Evolutionary conservation across 2,113 vertebrate species (phyloP), one percentile per base, ranked within the genome.

Genomic region (Antechinus stuartii): DNA sequence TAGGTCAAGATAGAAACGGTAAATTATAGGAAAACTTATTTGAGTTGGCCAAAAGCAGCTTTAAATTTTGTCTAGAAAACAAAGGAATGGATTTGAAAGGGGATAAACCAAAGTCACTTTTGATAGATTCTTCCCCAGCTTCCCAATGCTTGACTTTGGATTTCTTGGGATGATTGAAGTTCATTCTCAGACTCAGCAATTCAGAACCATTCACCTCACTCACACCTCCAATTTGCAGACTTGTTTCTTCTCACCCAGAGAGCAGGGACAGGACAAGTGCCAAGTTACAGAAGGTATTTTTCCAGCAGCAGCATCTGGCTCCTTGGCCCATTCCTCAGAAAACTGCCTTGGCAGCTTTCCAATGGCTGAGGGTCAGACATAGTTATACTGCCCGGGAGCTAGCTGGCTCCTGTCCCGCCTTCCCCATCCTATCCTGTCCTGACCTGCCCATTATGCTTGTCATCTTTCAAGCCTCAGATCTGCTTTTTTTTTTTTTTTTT

Each of bases 211-310:
- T 97, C 97, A 97, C 97, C 96, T 97, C 97, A 93, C 93, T 91
- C 95, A 97, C 97, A 97, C 1, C 68, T 42, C 68, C 19, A 84
- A 42, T n/a, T 42, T 97, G 94, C 95, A 97, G 95, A 96, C 23
- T 23, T 2, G 96, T 97, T 98, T 98, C 97, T 98, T 98, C 97
- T 98, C 98, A 98, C 98, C 98, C 96, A 90, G 97, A 98, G 98
- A 98, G 98, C 98, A 98, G 98, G 98, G 98, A 98, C 96, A 98
- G 35, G 97, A 98, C 98, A 98, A 98, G 98, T 97, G 98, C 98
- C 98, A 98, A 98, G 97, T 97, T 97, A 97, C 97, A 98, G 97
- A 98, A 98, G 98, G 98, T 98, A 97, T 98, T 97, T 97, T 92
- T 95, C 93, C 91, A 90, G 96, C 96, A 97, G 94, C 90, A 97